Evolutionary conservation across 2,888 invertebrate genomes (phyloP), one percentile per base, ranked within the genome.

Genomic region (Diaperis boleti): DNA sequence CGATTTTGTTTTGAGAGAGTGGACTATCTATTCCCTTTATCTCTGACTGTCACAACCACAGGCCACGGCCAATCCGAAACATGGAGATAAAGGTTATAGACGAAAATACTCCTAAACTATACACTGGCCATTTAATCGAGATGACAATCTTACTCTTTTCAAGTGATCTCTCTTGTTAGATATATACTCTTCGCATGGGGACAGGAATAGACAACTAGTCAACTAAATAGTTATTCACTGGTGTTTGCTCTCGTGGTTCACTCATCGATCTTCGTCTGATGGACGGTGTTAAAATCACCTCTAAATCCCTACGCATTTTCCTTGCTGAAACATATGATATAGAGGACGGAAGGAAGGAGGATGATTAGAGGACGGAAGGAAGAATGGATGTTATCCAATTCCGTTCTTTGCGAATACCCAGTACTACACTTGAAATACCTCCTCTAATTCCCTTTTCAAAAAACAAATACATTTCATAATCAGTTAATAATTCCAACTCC

Each of bases 391-490:
- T n/a, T n/a, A n/a, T n/a, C n/a, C n/a, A n/a, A n/a, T n/a, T n/a
- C n/a, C n/a, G n/a, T n/a, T n/a, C n/a, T n/a, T n/a, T n/a, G n/a
- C n/a, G n/a, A n/a, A n/a, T n/a, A n/a, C n/a, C n/a, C n/a, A n/a
- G 20, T 20, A 20, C 20, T 20, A 20, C 20, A 3, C 20, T 4
- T 20, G 20, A 20, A 20, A 20, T 20, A 20, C 4, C 6, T 20
- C 6, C 6, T 20, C 20, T 20, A n/a, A n/a, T n/a, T n/a, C n/a
- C 20, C 4, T 20, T 49, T 55, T 55, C 55, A 47, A 47, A 47
- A 44, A 55, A 55, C 42, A 55, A 55, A 55, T 55, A 20, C 20
- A 20, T 20, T 20, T 20, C 20, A 20, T 20, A 20, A 20, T 20
- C 20, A 20, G 33, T 33, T 33, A 8, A 10, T 8, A 33, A 33